Base-by-base conservation (phyloP, 2,797 vertebrate genomes). In the Ibycter americanus region DNA sequence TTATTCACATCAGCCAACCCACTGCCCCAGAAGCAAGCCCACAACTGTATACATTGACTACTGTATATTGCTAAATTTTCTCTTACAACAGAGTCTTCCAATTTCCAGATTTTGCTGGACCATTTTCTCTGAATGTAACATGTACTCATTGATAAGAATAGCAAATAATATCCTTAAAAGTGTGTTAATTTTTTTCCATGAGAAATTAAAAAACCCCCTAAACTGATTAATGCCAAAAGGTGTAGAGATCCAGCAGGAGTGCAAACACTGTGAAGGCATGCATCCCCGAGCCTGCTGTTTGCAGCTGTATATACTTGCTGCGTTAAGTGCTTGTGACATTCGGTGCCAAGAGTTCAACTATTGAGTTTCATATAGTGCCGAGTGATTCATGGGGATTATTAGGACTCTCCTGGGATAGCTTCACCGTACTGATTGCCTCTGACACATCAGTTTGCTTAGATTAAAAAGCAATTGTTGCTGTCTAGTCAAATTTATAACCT, bases 401-500 rank as follows among this genome's bases (percentile, higher is more conserved):
- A 97, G 92, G 96, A 96, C 97, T 96, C 97, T 98, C 96, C 96
- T 93, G 98, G 96, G 98, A 98, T 98, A 79, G 97, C 84, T 92
- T 97, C 15, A 70, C 94, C 42, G 2, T 96, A 89, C 94, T 98
- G 96, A 95, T 97, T 96, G 97, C 96, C 98, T 98, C 98, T 98
- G 98, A 98, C 98, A 97, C 94, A 96, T 96, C 97, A 95, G 97
- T 98, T 98, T 98, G 97, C 97, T 97, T 90, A 98, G 98, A 98
- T 99, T 98, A 98, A 98, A 98, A 98, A 98, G 98, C 98, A 97
- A 96, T 98, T 95, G 97, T 97, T 97, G 94, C 95, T 98, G 97
- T 98, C 98, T 97, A 87, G 97, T 98, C 96, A 96, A 84, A 98
- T 98, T 98, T 98, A 98, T 97, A 97, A 93, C 95, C 94, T 93